Base-by-base conservation (phyloP, 2,888 invertebrate genomes). In the Agrotis segetum region DNA sequence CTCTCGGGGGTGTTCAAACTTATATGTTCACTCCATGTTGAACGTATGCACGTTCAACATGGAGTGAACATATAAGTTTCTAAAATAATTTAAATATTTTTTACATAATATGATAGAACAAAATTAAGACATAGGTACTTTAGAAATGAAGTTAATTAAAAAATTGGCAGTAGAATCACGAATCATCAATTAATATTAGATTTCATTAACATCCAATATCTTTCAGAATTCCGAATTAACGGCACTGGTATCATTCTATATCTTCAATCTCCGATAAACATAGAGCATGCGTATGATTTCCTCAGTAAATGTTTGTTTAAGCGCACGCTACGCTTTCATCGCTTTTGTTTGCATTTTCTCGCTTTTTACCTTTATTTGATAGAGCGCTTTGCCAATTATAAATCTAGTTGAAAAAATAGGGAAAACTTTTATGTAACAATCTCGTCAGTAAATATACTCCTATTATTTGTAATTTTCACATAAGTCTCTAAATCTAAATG, bases 251-350 rank as follows among this genome's bases (percentile, higher is more conserved):
- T 52, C 60, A 61, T 40, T 5, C 5, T 56, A 65, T 64, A 16
- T 67, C 76, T 24, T 2, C 16, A 34, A 53, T 58, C 40, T 67
- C 76, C 40, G 63, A 67, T 67, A 67, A 52, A 50, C 21, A 17
- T 24, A 40, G 6, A 60, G 24, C n/a, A 40, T 47, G 63, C 46
- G 34, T 44, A 24, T 47, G 56, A 63, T 76, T 63, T 55, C 14
- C 62, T 29, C 34, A 49, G 55, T 58, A 17, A 55, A 55, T 67
- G 55, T 71, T 71, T 68, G 55, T 66, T 68, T 66, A 46, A 47
- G 44, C 62, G 44, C 40, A 68, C 64, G 61, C 71, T 67, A 56
- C 50, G 67, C 40, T 55, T 52, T 50, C 55, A 47, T 49, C 47
- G 46, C 19, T 58, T 2, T n/a, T 56, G 65, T 71, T 13, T 66